phyloP scores from a whole-genome alignment of 2,888 invertebrate species.

The Drosophila melanocephala region DNA sequence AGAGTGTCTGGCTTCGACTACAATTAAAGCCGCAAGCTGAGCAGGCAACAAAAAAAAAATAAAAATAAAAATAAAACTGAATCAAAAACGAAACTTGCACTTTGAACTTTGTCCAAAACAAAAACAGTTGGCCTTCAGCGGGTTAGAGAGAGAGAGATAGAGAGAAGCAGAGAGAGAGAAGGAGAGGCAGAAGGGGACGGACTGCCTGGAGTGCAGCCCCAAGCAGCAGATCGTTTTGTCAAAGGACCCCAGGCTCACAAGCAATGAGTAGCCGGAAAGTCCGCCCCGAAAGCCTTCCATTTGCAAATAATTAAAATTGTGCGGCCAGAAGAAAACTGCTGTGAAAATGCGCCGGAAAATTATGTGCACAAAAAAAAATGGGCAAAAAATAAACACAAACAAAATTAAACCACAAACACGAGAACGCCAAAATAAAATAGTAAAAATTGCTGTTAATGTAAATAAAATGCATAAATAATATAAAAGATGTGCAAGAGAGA shows the following conservation, averaged over 20 bases:
- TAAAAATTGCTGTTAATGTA: slow-evolving; percentile 61
- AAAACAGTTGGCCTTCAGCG: slow-evolving; percentile 47
- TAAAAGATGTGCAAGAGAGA: slow-evolving; percentile 2
- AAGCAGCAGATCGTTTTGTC: slow-evolving; percentile 50
- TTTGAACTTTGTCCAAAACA: slow-evolving; percentile 55
- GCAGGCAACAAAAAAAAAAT: neutral
- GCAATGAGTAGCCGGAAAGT: slow-evolving; percentile 45
- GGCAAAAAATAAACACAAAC: slow-evolving; percentile 38
- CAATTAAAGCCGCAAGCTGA: slow-evolving; percentile 72
- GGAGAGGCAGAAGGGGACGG: neutral
- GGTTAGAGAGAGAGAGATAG: slow-evolving; percentile 1
- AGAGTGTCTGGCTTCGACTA: slow-evolving; percentile 60
- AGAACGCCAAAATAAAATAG: slow-evolving; percentile 56
- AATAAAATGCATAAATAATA: slow-evolving; percentile 34
- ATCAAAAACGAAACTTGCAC: slow-evolving; percentile 40
- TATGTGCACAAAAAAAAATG: slow-evolving; percentile 47
- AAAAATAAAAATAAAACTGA: slow-evolving; percentile 31
- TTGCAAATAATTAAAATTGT: slow-evolving; percentile 75
- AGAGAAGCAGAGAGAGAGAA: neutral
- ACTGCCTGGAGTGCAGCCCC: slow-evolving; percentile 25
- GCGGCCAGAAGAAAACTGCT: slow-evolving; percentile 44
- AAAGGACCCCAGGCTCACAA: slow-evolving; percentile 42
- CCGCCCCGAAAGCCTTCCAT: slow-evolving; percentile 45
- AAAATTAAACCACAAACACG: slow-evolving; percentile 39
- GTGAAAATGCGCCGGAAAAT: slow-evolving; percentile 64